phyloP scores from a whole-genome alignment of 2,888 invertebrate genomes.

The Ceraclea dissimilis region DNA sequence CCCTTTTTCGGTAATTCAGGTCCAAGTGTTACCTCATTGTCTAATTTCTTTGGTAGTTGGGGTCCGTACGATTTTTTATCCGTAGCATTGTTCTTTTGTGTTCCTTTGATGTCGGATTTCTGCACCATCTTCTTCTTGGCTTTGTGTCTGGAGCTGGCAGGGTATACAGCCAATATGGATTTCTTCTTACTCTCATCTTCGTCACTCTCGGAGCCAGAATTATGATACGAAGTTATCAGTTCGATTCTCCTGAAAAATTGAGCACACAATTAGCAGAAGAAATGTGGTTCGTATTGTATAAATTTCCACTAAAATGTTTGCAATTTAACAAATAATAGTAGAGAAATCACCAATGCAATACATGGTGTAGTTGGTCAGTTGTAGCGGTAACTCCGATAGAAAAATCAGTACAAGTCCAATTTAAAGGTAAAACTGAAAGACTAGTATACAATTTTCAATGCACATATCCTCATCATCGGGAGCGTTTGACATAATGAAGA shows the following conservation, averaged over 20 bases:
- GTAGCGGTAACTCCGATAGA: no score
- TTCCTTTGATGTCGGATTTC: background rate
- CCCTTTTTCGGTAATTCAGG: conserved; percentile 15
- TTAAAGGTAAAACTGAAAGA: no score
- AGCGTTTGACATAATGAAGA: no score
- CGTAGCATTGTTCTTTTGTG: conserved; percentile 1
- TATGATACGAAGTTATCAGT: conserved; percentile 48
- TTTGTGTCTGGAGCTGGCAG: background rate
- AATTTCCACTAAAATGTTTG: no score
- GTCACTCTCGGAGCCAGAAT: conserved; percentile 49
- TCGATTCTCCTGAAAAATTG: conserved; percentile 45
- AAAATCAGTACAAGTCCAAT: no score
- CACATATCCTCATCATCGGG: no score
- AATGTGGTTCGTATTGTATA: no score
- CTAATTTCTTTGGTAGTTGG: conserved; percentile 9
- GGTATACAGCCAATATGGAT: conserved; percentile 14
- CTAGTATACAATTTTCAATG: no score
- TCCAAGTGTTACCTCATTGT: conserved; percentile 1
- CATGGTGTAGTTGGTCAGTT: no score
- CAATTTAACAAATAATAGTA: no score
- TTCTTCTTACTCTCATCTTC: conserved; percentile 32
- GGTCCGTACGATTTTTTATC: conserved; percentile 9
- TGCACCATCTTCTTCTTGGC: background rate
- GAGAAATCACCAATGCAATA: no score
- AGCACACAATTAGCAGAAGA: background rate